phyloP scores from a whole-genome alignment of 1,140 invertebrate genomes.

The Drosophila nasuta region DNA sequence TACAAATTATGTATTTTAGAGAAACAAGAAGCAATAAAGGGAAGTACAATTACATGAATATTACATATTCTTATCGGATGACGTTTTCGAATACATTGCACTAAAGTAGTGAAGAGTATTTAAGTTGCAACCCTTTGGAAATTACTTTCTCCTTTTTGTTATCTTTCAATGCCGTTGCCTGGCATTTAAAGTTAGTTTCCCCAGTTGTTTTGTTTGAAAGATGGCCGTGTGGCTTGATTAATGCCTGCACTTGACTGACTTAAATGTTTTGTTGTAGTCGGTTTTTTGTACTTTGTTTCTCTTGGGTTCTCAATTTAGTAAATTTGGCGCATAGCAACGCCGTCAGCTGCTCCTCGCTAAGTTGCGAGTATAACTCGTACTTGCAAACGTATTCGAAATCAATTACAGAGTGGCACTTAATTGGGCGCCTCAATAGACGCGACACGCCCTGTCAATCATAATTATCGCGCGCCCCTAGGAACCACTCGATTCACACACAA shows the following conservation, averaged over 20 bases:
- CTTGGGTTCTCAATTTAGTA: slow-evolving; percentile 39
- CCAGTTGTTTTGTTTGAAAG: slow-evolving; percentile 33
- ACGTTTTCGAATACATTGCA: no score
- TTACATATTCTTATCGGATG: neutral
- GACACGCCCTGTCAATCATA: slow-evolving; percentile 81
- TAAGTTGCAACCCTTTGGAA: neutral
- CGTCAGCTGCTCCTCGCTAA: slow-evolving; percentile 1
- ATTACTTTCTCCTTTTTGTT: neutral
- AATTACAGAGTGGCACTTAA: slow-evolving; percentile 77
- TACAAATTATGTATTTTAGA: no score
- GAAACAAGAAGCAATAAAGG: no score
- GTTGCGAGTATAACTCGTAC: slow-evolving; percentile 1
- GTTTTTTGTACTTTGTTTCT: slow-evolving; percentile 14
- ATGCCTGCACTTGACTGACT: slow-evolving; percentile 77
- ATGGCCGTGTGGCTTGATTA: slow-evolving; percentile 69
- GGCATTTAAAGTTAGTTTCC: slow-evolving; percentile 53
- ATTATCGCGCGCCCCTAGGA: slow-evolving; percentile 69
- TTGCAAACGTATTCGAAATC: slow-evolving; percentile 64
- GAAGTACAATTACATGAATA: no score
- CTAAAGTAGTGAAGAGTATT: neutral
- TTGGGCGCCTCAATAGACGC: slow-evolving; percentile 77
- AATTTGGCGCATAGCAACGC: slow-evolving; percentile 51
- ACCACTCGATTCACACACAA: slow-evolving; percentile 24
- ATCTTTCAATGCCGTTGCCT: slow-evolving; percentile 52
- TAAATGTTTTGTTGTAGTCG: slow-evolving; percentile 42